Evolutionary conservation across 2,113 vertebrate genomes (phyloP).

Genomic region (Gila orcuttii): DNA sequence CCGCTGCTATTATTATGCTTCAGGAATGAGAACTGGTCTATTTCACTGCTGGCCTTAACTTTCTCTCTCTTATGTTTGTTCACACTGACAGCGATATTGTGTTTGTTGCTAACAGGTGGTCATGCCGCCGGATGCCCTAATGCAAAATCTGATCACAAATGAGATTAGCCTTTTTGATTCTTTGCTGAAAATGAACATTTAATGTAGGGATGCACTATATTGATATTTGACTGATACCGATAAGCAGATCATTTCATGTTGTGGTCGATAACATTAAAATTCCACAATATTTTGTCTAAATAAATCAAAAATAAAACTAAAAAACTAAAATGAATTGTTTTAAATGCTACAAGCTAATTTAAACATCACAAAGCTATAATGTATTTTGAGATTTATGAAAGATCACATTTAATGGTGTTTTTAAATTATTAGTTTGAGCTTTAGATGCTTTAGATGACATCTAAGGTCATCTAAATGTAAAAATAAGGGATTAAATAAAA

Average conservation of each 20-base stretch:
- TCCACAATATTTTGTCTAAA: not conserved
- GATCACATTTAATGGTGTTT: not conserved
- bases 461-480: not conserved
- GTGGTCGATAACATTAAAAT: not conserved
- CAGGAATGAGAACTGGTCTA: not conserved
- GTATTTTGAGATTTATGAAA: not conserved
- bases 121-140: not conserved
- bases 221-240: not conserved
- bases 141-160: not conserved
- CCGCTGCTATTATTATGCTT: slow-evolving; percentile 1
- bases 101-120: not conserved
- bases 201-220: not conserved
- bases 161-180: not conserved
- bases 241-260: not conserved
- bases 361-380: not conserved
- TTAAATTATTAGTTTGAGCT: not conserved
- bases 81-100: not conserved
- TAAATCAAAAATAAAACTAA: too few relatives aligned
- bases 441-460: not conserved
- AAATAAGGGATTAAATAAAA: not conserved
- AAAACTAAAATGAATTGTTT: not conserved
- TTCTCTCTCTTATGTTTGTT: not conserved
- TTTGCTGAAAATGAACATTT: not conserved
- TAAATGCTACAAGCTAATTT: not conserved
- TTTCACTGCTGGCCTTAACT: not conserved